phyloP scores from a whole-genome alignment of 2,888 invertebrate species.

The Netelia virgata region DNA sequence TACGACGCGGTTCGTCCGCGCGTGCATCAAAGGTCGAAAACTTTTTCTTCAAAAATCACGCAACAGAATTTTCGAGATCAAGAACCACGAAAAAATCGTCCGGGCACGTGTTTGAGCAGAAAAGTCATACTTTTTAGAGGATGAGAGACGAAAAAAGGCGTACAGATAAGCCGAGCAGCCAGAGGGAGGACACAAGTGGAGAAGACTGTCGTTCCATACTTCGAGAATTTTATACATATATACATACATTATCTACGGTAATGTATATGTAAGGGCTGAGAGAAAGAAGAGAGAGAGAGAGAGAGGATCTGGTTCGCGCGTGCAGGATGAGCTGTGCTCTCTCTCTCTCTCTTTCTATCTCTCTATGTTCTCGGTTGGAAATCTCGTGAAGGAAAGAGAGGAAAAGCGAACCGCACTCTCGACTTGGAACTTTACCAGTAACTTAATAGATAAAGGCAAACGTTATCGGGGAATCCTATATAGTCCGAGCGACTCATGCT shows the following conservation, averaged over 20 bases:
- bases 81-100: background rate
- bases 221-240: no score
- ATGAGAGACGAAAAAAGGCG: no score
- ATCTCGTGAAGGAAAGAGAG: slow-evolving; percentile 37
- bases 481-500: slow-evolving; percentile 55
- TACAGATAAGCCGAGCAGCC: no score
- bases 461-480: slow-evolving; percentile 68
- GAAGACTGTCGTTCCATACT: no score
- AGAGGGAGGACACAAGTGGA: no score
- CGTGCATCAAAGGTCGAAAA: background rate
- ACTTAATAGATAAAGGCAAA: slow-evolving; percentile 73
- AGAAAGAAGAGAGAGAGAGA: slow-evolving; percentile 29
- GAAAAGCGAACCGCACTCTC: slow-evolving; percentile 62
- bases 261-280: slow-evolving; percentile 13
- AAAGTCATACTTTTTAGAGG: background rate
- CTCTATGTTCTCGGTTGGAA: slow-evolving; percentile 27
- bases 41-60: slow-evolving; percentile 11
- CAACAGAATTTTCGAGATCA: background rate
- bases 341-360: background rate
- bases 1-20: no score
- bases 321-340: slow-evolving; percentile 34
- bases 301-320: slow-evolving; percentile 42
- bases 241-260: background rate
- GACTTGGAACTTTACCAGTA: slow-evolving; percentile 69
- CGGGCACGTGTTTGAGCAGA: background rate